Evolutionary conservation across 2,113 vertebrate genomes (phyloP).

Genomic region (Festucalex cinctus): DNA sequence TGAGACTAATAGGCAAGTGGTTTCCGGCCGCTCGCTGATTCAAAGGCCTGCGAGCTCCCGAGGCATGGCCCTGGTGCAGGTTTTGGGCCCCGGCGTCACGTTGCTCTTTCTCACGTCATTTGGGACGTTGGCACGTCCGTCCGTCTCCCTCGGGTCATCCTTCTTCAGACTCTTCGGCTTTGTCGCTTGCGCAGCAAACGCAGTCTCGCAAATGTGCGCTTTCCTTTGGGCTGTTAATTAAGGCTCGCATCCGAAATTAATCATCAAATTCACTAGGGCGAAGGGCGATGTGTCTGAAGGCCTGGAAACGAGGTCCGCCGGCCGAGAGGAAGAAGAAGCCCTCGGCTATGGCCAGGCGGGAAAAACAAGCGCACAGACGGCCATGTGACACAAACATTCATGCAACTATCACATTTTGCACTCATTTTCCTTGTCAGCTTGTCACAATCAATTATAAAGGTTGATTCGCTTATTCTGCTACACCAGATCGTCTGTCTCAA

Average conservation of each 20-base stretch:
- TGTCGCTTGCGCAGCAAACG: conserved; percentile 71
- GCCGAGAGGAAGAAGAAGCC: conserved; percentile 87
- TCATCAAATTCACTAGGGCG: conserved; percentile 98
- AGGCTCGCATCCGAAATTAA: conserved; percentile 97
- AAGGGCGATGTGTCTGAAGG: conserved; percentile 97
- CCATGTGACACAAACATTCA: conserved; percentile 98
- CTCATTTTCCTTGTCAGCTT: conserved; percentile 99
- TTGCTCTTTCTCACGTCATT: conserved; percentile 85
- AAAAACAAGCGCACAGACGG: conserved; percentile 90
- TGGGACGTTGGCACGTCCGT: conserved; percentile 79
- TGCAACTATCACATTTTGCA: conserved; percentile 92
- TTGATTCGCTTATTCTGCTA: conserved; percentile 92
- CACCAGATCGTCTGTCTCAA: conserved; percentile 86
- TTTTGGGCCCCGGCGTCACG: conserved; percentile 70
- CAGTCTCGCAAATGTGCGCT: conserved; percentile 85
- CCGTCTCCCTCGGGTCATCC: conserved; percentile 93
- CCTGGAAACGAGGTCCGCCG: conserved; percentile 81
- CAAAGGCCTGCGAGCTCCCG: conserved; percentile 87
- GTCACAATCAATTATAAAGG: conserved; percentile 99
- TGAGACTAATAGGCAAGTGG: conserved; percentile 89
- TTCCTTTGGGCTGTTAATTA: conserved; percentile 99
- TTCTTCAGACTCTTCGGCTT: conserved; percentile 85
- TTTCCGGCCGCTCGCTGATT: conserved; percentile 86
- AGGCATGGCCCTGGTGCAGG: conserved; percentile 85
- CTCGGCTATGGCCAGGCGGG: conserved; percentile 85